phyloP scores from a whole-genome alignment of 2,797 vertebrate species.

The Clamator glandarius region DNA sequence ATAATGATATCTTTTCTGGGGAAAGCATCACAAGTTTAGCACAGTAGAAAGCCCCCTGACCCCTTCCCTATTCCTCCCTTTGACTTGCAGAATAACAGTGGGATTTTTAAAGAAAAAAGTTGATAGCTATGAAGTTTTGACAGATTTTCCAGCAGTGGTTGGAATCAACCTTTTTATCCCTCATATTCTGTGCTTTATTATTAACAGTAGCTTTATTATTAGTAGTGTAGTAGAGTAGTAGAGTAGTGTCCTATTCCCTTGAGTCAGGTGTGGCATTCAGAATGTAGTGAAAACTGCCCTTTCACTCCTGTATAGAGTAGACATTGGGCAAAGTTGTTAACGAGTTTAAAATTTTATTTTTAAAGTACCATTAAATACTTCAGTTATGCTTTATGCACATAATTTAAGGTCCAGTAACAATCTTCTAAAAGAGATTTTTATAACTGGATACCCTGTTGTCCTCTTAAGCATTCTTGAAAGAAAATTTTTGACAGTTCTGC shows the following conservation, averaged over 20 bases:
- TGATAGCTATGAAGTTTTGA: conserved; percentile 26
- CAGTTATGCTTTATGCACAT: not conserved
- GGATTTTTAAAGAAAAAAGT: conserved; percentile 41
- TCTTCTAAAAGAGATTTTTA: not conserved
- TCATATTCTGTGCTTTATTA: not conserved
- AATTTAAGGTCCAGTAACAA: not conserved
- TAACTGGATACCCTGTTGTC: not conserved
- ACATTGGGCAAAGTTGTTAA: not conserved
- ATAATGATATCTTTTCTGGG: not conserved
- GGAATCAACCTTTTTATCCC: conserved; percentile 40
- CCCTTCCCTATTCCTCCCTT: not conserved
- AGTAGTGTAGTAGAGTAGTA: no score
- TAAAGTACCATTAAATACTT: not conserved
- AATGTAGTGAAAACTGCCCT: not conserved
- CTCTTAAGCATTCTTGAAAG: not conserved
- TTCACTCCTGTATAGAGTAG: not conserved
- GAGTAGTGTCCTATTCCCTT: not conserved
- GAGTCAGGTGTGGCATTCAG: not conserved
- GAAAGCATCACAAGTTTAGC: not conserved
- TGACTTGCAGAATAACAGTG: conserved; percentile 3
- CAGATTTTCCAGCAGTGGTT: conserved; percentile 30
- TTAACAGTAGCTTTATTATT: no score
- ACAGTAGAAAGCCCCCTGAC: not conserved
- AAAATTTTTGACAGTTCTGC: not conserved
- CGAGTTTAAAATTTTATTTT: not conserved